Evolutionary conservation across 2,797 vertebrate species (phyloP).

Genomic region (Chiroxiphia lanceolata): DNA sequence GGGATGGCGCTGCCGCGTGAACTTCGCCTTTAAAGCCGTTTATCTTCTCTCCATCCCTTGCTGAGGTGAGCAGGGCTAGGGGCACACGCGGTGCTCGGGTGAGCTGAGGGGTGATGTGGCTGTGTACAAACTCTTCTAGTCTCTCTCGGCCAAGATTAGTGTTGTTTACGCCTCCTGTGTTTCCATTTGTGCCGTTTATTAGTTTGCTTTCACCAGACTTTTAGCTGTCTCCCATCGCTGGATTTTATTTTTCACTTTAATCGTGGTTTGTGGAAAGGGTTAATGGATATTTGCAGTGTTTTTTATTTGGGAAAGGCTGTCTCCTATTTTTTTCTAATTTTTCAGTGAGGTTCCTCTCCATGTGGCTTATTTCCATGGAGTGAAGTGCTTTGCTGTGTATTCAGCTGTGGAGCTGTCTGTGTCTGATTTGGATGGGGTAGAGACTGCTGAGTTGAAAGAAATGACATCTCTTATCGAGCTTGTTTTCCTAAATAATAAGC

Average conservation of each 20-base stretch:
- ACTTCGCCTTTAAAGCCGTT: neutral
- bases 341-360: neutral
- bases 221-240: accelerated
- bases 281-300: neutral
- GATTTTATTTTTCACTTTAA: neutral
- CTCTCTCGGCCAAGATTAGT: neutral
- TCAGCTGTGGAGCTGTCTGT: neutral
- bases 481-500: accelerated
- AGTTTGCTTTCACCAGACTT: neutral
- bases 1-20: accelerated
- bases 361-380: neutral
- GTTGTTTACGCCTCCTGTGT: accelerated
- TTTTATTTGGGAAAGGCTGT: neutral
- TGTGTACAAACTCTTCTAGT: accelerated
- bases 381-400: neutral
- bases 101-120: accelerated
- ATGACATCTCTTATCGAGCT: accelerated
- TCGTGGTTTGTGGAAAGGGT: neutral
- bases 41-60: accelerated
- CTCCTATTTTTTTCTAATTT: neutral
- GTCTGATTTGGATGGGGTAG: neutral
- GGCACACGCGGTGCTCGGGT: neutral
- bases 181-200: neutral
- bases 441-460: neutral
- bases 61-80: neutral